Evolutionary conservation across 2,797 vertebrate genomes (phyloP).

Genomic region (Anguilla obscura): DNA sequence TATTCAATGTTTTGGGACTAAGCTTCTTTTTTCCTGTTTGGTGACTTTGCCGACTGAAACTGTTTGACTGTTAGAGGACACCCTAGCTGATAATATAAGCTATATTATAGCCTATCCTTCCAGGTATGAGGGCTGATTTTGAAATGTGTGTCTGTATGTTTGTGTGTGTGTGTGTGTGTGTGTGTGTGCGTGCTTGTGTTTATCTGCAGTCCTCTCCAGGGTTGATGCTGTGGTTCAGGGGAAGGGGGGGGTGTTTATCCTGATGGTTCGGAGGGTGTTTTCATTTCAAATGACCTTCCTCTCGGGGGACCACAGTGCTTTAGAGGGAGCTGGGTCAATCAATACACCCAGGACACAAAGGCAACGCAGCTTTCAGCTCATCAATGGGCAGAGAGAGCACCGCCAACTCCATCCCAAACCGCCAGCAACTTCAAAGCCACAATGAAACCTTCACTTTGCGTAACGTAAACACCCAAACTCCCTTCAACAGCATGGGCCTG

Average conservation of each 20-base stretch:
- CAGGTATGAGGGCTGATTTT: neutral
- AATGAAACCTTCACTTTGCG: neutral
- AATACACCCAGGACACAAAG: neutral
- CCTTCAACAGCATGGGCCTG: neutral
- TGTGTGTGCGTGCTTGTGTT: neutral
- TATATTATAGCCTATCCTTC: too few relatives aligned
- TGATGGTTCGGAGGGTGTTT: neutral
- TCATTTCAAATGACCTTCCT: neutral
- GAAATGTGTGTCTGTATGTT: neutral
- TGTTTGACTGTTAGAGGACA: too few relatives aligned
- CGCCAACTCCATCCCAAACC: neutral
- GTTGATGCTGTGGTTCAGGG: neutral
- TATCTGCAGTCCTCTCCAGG: neutral
- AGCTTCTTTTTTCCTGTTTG: too few relatives aligned
- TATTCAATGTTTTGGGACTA: too few relatives aligned
- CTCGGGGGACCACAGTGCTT: neutral
- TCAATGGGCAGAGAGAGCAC: neutral
- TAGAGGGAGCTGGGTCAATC: constrained; percentile 8
- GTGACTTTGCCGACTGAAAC: too few relatives aligned
- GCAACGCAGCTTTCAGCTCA: neutral
- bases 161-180: constrained; percentile 11
- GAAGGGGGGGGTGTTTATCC: neutral
- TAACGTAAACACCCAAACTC: neutral
- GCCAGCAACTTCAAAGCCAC: neutral
- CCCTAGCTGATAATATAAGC: too few relatives aligned